These are phyloP conservation scores for Cataglyphis albicans DNA, from an alignment of 2,888 invertebrate species.

Conservation along the genomic window DNA sequence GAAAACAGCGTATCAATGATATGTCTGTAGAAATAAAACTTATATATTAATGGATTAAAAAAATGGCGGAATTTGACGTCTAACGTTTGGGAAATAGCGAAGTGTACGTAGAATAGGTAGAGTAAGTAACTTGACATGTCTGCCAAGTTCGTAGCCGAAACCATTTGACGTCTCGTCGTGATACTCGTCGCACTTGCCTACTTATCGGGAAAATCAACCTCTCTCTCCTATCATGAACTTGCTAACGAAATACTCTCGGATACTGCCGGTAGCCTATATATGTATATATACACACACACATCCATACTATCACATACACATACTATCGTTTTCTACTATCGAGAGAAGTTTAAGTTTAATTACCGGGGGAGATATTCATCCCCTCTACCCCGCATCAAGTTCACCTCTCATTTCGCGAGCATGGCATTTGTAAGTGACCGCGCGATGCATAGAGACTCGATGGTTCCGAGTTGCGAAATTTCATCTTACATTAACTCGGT, in stretches of 20 bases:
- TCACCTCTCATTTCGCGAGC: constrained; percentile 56
- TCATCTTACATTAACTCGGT: constrained; percentile 56
- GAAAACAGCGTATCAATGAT: neutral
- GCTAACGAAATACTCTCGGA: constrained; percentile 47
- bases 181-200: constrained; percentile 29
- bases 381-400: constrained; percentile 52
- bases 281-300: neutral
- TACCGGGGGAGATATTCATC: constrained; percentile 64
- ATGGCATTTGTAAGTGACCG: constrained; percentile 67
- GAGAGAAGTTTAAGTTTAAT: constrained; percentile 74
- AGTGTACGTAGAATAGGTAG: neutral
- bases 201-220: constrained; percentile 47
- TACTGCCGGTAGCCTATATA: constrained; percentile 36
- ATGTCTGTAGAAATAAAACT: neutral
- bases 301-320: neutral
- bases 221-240: constrained; percentile 4
- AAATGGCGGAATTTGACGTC: neutral
- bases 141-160: constrained; percentile 8
- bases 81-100: neutral
- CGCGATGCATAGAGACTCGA: constrained; percentile 46
- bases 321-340: constrained; percentile 64
- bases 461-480: constrained; percentile 56
- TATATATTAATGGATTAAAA: neutral
- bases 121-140: neutral
- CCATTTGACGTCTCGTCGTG: constrained; percentile 29